Conservation (phyloP, 2,797 vertebrate species). For the Chrysocyon brachyurus region DNA sequence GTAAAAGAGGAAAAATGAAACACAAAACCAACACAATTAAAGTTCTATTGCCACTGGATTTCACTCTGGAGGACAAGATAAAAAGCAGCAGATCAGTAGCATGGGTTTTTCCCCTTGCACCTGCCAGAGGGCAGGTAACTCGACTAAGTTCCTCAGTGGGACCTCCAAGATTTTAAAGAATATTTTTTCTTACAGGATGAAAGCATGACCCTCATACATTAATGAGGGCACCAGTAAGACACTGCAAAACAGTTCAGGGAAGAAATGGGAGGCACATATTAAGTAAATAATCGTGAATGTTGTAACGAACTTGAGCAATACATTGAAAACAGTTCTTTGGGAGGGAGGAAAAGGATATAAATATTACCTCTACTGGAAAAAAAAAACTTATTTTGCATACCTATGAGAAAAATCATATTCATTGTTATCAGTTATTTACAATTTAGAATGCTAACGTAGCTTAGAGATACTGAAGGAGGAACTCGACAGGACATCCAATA, state of each 20-base stretch:
- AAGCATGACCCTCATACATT: neutral
- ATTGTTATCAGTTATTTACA: neutral
- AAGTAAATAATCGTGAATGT: neutral
- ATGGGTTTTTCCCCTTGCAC: no score
- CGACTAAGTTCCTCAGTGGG: neutral
- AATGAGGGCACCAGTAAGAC: neutral
- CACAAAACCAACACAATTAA: neutral
- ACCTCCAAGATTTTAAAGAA: neutral
- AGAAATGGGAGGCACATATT: neutral
- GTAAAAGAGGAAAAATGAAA: neutral
- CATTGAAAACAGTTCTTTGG: neutral
- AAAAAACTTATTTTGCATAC: neutral
- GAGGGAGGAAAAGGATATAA: neutral
- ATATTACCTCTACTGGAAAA: neutral
- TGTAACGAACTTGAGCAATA: neutral
- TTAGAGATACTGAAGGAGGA: neutral
- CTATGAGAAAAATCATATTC: neutral
- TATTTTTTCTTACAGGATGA: neutral
- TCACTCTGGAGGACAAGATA: neutral
- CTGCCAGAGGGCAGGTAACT: no score
- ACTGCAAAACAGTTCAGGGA: neutral
- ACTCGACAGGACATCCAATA: neutral
- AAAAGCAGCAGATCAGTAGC: accelerated
- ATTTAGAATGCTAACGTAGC: neutral
- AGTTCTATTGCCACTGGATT: neutral